Evolutionary conservation across 2,888 invertebrate genomes (phyloP), one percentile per base, ranked within the genome.

Genomic region (Autographa pulchrina): DNA sequence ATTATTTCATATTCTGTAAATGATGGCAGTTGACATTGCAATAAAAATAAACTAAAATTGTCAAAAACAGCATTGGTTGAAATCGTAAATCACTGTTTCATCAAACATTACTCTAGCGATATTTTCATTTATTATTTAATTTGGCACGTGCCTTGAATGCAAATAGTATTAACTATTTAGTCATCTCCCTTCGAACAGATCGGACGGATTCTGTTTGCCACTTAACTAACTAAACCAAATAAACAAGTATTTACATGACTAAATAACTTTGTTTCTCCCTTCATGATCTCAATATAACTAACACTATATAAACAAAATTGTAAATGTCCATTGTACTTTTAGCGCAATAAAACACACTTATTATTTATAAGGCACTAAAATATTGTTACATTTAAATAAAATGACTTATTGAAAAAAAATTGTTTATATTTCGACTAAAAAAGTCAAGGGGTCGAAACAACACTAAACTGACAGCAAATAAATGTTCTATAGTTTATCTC

Each of bases 251-350:
- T 43, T 70, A 77, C 61, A 77, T 72, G 52, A 81, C 78, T 82
- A 79, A 81, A 84, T 80, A 82, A 72, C 74, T 75, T 81, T 75
- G 70, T 76, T 69, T 64, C 61, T 54, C 52, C 56, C 59, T 32
- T 60, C 65, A 31, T 35, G 52, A 63, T 13, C 41, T 59, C 54
- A 62, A 67, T 66, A 67, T 70, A 62, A 72, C 58, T 54, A 61
- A 58, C 68, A 79, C 54, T 72, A 38, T 60, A 74, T 69, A 74
- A 68, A 72, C 71, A 74, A 77, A 77, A 75, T 78, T 85, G 78
- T 86, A 84, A 86, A 80, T 85, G 85, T 85, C 80, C 77, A 87
- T 91, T 92, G 92, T 92, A 92, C 92, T 92, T 90, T 81, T 80
- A 87, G 80, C 83, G 80, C 82, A 77, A 81, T 74, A 74, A 84